Evolutionary conservation across 2,888 invertebrate genomes (phyloP), one percentile per base, ranked within the genome.

Genomic region (Parasteatoda lunata): DNA sequence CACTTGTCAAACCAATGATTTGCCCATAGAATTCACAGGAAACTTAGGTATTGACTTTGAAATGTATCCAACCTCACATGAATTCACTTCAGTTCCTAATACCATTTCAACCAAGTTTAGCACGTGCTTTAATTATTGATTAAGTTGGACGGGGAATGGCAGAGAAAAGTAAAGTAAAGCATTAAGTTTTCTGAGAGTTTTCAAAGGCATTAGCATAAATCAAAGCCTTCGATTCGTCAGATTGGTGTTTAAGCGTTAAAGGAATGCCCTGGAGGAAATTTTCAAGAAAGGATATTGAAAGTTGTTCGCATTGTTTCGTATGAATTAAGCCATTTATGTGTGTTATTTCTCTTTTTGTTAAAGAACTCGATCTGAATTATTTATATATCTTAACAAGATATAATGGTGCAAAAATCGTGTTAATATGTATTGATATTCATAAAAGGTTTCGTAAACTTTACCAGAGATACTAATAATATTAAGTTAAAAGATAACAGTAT

Each of bases 111-210:
- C 15, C 8, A 59, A 75, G 48, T 54, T 78, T 11, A 68, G 30
- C 68, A 48, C 78, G 59, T 48, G 78, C 69, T 77, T 84, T 77
- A 84, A 77, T 84, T 77, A 84, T 84, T 71, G 84, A 84, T 84
- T 71, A 47, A 47, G 30, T 30, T 30, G 30, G 30, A 30, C 30
- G 30, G 30, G 30, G 30, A 30, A 30, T 30, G 30, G 30, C 30
- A 30, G 30, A 30, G 30, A 30, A 30, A 30, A 30, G 30, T 30
- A 30, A 30, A 30, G 30, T 30, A 30, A 30, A 30, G 77, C 64
- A 48, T 49, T 30, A 76, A 76, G 77, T 51, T 80, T 73, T 80
- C 66, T 66, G 66, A 48, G 54, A 54, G 71, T 13, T 66, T 73
- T 52, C 66, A 54, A 49, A 64, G 71, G 70, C 77, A 83, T 77